A percentile compares a stretch with the other conserved stretches of the same genome.
Evolutionary conservation across 64 coral and sea anemone genomes (phyloP).

Genomic region (Acropora yongei): DNA sequence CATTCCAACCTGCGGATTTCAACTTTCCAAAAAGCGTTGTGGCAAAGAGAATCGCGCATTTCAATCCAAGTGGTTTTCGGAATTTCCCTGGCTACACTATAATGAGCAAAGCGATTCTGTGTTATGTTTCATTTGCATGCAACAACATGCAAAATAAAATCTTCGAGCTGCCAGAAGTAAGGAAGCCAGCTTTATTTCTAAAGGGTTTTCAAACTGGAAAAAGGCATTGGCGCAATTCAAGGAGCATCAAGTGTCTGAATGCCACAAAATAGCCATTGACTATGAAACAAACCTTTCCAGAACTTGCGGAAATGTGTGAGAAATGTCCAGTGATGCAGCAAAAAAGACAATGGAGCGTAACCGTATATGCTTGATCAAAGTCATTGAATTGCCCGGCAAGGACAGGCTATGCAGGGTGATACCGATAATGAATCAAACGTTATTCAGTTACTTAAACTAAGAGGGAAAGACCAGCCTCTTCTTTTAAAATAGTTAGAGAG

Average conservation of each 20-base stretch:
- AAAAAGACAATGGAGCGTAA: too few species aligned
- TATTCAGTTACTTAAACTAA: too few species aligned
- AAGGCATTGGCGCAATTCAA: conserved; percentile 20
- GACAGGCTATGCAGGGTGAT: too few species aligned
- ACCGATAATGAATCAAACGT: too few species aligned
- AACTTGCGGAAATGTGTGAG: conserved; percentile 21
- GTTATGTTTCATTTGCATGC: conserved; percentile 34
- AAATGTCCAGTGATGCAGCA: conserved; percentile 1
- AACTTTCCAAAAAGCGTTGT: conserved; percentile 20
- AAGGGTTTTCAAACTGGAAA: conserved; percentile 35
- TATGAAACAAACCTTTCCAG: conserved; percentile 14
- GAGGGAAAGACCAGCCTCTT: too few species aligned
- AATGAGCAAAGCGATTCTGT: too few species aligned
- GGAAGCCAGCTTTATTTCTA: conserved; percentile 5
- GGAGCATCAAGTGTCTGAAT: conserved; percentile 38
- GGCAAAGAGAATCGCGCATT: neutral
- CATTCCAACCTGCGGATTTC: conserved; percentile 38
- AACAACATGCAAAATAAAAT: conserved; percentile 32
- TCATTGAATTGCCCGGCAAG: too few species aligned
- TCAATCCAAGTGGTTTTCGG: conserved; percentile 41
- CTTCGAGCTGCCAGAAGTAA: conserved; percentile 1
- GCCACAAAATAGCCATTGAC: too few species aligned
- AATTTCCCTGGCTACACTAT: too few species aligned
- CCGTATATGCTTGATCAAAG: too few species aligned
- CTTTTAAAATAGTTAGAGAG: too few species aligned